phyloP scores from a whole-genome alignment of 2,113 vertebrate species.

The Acanthochromis polyacanthus region DNA sequence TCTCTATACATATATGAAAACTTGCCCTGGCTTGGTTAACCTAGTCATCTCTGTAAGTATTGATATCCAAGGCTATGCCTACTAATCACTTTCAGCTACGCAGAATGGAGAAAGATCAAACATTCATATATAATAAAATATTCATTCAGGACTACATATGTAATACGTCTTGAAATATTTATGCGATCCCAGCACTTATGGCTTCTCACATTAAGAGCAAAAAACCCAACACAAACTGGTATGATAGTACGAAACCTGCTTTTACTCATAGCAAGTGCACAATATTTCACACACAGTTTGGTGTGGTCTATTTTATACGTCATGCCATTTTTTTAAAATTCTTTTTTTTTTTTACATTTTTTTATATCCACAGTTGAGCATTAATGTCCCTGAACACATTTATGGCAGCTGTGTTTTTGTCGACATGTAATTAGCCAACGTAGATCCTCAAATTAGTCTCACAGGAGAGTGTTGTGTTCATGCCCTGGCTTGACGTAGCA shows the following conservation, averaged over 20 bases:
- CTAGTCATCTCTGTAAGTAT: not conserved
- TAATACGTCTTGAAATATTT: conserved; percentile 51
- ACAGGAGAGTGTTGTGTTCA: conserved; percentile 40
- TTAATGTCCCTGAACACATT: conserved; percentile 53
- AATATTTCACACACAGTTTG: not conserved
- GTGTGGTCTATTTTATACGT: conserved; percentile 20
- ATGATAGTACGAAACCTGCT: conserved; percentile 2
- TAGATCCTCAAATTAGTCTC: conserved; percentile 67
- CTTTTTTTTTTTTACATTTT: conserved; percentile 30
- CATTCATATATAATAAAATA: conserved; percentile 41
- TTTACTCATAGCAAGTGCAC: conserved; percentile 6
- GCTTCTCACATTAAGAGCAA: conserved; percentile 1
- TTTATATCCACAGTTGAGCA: conserved; percentile 21
- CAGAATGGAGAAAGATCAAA: conserved; percentile 34
- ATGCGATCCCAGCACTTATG: conserved; percentile 12
- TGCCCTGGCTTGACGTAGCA: conserved; percentile 37
- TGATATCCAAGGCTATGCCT: not conserved
- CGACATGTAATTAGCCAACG: conserved; percentile 66
- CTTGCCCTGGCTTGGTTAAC: too few species aligned
- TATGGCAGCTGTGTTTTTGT: conserved; percentile 70
- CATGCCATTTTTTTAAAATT: not conserved
- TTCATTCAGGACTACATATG: conserved; percentile 28
- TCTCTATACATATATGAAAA: too few species aligned
- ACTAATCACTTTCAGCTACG: conserved; percentile 24
- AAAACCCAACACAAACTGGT: not conserved